phyloP scores from a whole-genome alignment of 1,140 invertebrate species.

The Drosophila paulistorum region DNA sequence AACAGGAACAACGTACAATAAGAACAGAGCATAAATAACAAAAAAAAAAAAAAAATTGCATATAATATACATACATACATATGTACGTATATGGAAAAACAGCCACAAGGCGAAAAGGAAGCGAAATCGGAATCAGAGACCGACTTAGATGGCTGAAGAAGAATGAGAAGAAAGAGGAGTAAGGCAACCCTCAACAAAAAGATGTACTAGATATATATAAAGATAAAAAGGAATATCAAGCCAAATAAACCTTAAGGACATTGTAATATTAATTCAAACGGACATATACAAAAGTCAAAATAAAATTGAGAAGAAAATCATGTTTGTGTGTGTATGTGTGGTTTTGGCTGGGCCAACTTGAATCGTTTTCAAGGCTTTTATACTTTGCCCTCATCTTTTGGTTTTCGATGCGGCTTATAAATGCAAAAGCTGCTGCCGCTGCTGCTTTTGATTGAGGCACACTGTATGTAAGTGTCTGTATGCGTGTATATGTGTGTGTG shows the following conservation, averaged over 20 bases:
- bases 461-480: neutral
- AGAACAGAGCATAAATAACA: constrained; percentile 62
- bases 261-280: constrained; percentile 81
- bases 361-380: constrained; percentile 53
- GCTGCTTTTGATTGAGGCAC: constrained; percentile 40
- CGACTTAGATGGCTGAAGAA: constrained; percentile 11
- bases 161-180: neutral
- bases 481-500: neutral
- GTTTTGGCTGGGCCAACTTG: constrained; percentile 41
- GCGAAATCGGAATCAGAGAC: constrained; percentile 60
- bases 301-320: constrained; percentile 34
- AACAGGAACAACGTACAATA: constrained; percentile 9
- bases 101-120: constrained; percentile 54
- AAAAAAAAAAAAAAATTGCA: constrained; percentile 53
- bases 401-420: constrained; percentile 56
- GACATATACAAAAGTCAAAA: constrained; percentile 66
- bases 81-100: constrained; percentile 39
- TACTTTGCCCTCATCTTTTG: constrained; percentile 26
- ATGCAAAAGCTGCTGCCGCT: constrained; percentile 29
- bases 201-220: constrained; percentile 46
- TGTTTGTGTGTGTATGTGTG: constrained; percentile 1
- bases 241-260: constrained; percentile 81
- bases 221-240: constrained; percentile 79
- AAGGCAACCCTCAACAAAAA: constrained; percentile 4
- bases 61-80: no score